Evolutionary conservation across 2,797 vertebrate genomes (phyloP).

Genomic region (Molossus alvarezi): DNA sequence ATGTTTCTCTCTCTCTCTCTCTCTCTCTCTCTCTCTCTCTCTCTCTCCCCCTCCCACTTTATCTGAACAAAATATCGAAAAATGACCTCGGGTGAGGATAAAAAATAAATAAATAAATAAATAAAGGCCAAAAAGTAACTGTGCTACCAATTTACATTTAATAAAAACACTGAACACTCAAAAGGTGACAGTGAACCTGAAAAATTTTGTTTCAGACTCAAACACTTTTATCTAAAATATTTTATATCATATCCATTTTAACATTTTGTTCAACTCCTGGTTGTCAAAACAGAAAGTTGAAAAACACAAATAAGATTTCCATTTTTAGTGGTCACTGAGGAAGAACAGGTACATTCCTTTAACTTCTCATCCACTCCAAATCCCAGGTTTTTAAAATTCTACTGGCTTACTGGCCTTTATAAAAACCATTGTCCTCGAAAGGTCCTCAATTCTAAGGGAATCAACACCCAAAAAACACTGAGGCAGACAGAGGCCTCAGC

Average conservation of each 20-base stretch:
- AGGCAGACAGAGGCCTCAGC: not conserved
- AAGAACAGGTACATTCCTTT: constrained; percentile 54
- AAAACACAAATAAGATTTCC: constrained; percentile 50
- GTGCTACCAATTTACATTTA: constrained; percentile 59
- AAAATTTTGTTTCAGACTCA: constrained; percentile 45
- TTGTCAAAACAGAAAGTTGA: constrained; percentile 28
- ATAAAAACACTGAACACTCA: constrained; percentile 52
- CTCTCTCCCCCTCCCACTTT: no score
- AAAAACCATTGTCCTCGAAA: not conserved
- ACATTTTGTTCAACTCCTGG: constrained; percentile 38
- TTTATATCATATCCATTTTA: constrained; percentile 49
- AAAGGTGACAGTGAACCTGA: constrained; percentile 4
- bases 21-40: no score
- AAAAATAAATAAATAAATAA: no score
- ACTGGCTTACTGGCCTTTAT: not conserved
- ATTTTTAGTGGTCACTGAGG: not conserved
- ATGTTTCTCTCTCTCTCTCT: no score
- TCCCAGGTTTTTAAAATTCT: constrained; percentile 32
- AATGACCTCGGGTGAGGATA: no score
- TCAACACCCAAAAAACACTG: not conserved
- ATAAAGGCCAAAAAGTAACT: constrained; percentile 14
- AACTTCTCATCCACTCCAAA: constrained; percentile 28
- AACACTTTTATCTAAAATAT: constrained; percentile 33
- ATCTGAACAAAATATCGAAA: no score
- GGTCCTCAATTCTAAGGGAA: not conserved